Conservation (phyloP, 2,113 vertebrate species). For the Geococcyx californianus region DNA sequence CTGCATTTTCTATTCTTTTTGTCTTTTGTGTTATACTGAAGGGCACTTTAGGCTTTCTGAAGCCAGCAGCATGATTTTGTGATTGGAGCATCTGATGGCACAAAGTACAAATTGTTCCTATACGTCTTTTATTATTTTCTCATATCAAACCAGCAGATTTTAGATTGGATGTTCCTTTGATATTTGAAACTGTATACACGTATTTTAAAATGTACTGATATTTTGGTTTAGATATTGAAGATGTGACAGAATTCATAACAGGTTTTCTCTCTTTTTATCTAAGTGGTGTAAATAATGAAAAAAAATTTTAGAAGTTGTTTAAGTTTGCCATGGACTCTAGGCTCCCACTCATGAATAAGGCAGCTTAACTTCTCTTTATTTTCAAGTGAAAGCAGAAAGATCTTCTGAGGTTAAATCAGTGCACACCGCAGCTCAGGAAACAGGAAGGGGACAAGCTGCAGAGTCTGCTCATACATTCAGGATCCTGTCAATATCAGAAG, state of each 20-base stretch:
- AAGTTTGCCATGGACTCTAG: background rate
- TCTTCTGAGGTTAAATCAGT: background rate
- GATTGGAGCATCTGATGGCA: background rate
- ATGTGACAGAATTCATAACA: background rate
- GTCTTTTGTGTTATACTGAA: background rate
- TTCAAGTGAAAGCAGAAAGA: background rate
- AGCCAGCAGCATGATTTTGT: background rate
- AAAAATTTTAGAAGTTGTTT: background rate
- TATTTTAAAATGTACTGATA: background rate
- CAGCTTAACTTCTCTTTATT: background rate
- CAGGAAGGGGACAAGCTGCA: background rate
- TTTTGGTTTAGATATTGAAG: background rate
- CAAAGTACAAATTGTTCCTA: background rate
- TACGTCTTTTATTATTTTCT: conserved; percentile 1
- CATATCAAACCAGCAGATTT: background rate
- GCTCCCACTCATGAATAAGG: background rate
- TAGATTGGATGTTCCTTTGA: background rate
- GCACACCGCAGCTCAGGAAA: background rate
- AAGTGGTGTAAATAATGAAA: background rate
- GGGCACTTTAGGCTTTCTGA: background rate
- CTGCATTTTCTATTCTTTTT: conserved; percentile 6
- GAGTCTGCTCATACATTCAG: background rate
- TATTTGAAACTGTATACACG: background rate
- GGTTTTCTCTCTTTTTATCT: background rate
- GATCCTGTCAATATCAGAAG: background rate